Percentiles rank a stretch among this genome's conserved stretches.
phyloP scores from a whole-genome alignment of 2,113 vertebrate genomes.

The Machaerirhynchus nigripectus region DNA sequence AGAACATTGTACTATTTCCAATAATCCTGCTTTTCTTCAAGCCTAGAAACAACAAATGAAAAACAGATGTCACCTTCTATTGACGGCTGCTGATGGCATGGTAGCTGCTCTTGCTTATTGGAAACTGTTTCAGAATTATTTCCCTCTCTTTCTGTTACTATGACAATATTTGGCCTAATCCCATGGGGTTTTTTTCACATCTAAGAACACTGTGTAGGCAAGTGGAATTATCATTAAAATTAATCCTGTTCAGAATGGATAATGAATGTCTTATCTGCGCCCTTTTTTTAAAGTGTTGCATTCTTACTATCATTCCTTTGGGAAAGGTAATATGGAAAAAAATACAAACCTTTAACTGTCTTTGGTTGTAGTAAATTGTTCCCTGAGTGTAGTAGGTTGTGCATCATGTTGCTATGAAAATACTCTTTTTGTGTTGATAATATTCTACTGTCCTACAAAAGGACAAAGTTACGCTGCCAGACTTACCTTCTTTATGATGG shows the following conservation, averaged over 20 bases:
- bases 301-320: slow-evolving; percentile 20
- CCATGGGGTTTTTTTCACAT: slow-evolving; percentile 19
- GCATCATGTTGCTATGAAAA: not conserved
- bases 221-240: slow-evolving; percentile 65
- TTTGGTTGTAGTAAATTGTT: not conserved
- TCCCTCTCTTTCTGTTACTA: slow-evolving; percentile 73
- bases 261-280: slow-evolving; percentile 31
- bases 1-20: slow-evolving; percentile 73
- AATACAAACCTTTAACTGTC: not conserved
- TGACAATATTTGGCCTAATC: slow-evolving; percentile 72
- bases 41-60: slow-evolving; percentile 74
- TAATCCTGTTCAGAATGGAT: slow-evolving; percentile 41
- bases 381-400: not conserved
- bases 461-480: not conserved
- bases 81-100: slow-evolving; percentile 68
- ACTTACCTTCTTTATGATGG: not conserved
- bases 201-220: slow-evolving; percentile 59
- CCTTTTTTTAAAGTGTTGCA: not conserved
- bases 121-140: slow-evolving; percentile 66
- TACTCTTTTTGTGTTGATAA: not conserved
- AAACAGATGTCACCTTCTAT: slow-evolving; percentile 75
- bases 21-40: slow-evolving; percentile 72
- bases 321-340: not conserved
- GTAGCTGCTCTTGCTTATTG: slow-evolving; percentile 68
- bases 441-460: not conserved